phyloP scores from a whole-genome alignment of 2,113 vertebrate genomes.

The Tapirus terrestris region DNA sequence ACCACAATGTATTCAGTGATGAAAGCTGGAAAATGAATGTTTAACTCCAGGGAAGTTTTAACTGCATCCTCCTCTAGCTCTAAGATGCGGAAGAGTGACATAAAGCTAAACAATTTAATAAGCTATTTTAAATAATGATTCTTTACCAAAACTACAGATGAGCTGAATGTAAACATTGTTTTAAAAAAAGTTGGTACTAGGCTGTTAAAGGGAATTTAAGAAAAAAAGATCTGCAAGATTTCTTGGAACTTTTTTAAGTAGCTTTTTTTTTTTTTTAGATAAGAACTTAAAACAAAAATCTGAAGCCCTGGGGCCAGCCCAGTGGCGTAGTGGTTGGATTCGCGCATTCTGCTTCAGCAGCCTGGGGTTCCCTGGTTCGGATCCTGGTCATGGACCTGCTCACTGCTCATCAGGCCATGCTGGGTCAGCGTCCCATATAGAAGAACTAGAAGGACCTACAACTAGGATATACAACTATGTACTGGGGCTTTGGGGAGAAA shows the following conservation, averaged over 20 bases:
- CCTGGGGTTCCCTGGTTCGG: no score
- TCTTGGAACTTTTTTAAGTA: not conserved
- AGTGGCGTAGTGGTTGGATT: no score
- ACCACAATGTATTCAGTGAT: not conserved
- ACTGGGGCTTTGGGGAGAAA: no score
- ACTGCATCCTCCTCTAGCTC: not conserved
- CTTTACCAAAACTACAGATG: not conserved
- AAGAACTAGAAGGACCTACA: no score
- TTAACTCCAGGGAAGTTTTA: not conserved
- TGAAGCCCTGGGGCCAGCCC: not conserved
- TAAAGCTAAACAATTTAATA: not conserved
- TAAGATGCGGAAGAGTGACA: not conserved
- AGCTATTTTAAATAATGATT: not conserved
- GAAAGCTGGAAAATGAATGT: not conserved
- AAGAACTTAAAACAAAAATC: not conserved
- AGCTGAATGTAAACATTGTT: not conserved
- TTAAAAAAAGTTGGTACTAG: not conserved
- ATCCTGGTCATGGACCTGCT: no score
- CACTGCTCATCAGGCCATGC: no score
- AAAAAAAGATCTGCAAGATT: not conserved
- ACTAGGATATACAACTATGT: no score
- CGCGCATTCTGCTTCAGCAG: no score
- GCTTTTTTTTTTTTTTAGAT: no score
- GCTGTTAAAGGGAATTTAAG: not conserved
- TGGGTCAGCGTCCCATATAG: no score